phyloP scores from a whole-genome alignment of 2,888 invertebrate genomes.

The Norana najaformis region DNA sequence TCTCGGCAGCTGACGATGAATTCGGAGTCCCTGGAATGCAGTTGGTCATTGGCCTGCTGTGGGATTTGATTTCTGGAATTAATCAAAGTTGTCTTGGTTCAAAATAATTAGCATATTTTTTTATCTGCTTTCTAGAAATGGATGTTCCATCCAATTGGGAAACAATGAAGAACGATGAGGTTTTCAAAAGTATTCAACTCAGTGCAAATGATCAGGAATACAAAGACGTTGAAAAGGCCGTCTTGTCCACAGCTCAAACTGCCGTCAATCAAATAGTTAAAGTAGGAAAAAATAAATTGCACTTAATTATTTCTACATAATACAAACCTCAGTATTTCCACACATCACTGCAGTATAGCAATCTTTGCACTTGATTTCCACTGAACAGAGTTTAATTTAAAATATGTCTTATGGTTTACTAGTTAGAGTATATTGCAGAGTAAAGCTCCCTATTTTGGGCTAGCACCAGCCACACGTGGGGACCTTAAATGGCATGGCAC shows the following conservation, averaged over 20 bases:
- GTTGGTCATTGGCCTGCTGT: no score
- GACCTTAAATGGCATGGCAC: no score
- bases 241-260: background rate
- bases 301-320: background rate
- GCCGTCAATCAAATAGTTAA: background rate
- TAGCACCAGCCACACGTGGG: no score
- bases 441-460: no score
- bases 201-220: background rate
- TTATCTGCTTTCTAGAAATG: background rate
- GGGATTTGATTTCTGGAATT: background rate
- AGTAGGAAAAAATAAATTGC: background rate
- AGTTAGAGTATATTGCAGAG: background rate
- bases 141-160: constrained; percentile 17
- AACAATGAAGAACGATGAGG: background rate
- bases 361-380: no score
- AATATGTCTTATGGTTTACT: background rate
- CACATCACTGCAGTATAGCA: background rate
- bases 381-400: background rate
- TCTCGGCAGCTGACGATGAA: no score
- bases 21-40: no score
- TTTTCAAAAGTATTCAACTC: background rate
- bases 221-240: constrained; percentile 1
- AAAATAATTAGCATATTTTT: background rate
- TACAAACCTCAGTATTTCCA: background rate
- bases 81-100: background rate